A percentile compares a stretch with the other conserved stretches of the same genome.
Evolutionary conservation across 2,113 vertebrate species (phyloP).

Genomic region (Perccottus glenii): DNA sequence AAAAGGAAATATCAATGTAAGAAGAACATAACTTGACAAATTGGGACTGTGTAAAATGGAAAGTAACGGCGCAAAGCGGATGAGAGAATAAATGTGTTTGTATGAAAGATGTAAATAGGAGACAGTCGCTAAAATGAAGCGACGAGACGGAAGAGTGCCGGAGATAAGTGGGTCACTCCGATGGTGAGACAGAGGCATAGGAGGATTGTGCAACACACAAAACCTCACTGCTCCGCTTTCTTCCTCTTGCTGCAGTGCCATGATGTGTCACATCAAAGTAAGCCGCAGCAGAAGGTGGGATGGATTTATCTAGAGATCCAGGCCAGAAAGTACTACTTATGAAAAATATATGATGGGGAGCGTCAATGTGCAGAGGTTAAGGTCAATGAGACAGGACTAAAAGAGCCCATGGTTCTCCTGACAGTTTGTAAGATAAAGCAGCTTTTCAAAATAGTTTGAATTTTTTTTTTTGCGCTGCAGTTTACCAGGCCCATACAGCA

Average conservation of each 20-base stretch:
- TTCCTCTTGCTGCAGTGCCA: constrained; percentile 29
- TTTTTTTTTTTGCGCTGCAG: constrained; percentile 14
- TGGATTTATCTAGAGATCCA: constrained; percentile 35
- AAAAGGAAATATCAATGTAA: neutral
- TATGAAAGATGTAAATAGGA: constrained; percentile 13
- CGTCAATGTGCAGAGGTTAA: neutral
- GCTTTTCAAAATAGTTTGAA: constrained; percentile 4
- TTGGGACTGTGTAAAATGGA: neutral
- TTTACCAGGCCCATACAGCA: constrained; percentile 46
- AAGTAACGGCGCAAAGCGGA: neutral
- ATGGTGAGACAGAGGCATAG: constrained; percentile 51
- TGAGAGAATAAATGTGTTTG: neutral
- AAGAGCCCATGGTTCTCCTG: constrained; percentile 4
- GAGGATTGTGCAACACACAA: constrained; percentile 53
- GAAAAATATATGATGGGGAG: neutral
- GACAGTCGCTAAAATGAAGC: neutral
- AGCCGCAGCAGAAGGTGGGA: constrained; percentile 50
- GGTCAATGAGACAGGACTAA: neutral
- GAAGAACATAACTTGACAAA: neutral
- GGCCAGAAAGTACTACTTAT: neutral
- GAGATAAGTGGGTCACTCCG: constrained; percentile 61
- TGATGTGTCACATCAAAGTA: constrained; percentile 57
- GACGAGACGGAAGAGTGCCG: constrained; percentile 11
- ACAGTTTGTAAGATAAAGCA: neutral
- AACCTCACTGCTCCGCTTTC: constrained; percentile 59